Conservation (phyloP, 2,888 invertebrate species). For the Oscheius myriophilus region DNA sequence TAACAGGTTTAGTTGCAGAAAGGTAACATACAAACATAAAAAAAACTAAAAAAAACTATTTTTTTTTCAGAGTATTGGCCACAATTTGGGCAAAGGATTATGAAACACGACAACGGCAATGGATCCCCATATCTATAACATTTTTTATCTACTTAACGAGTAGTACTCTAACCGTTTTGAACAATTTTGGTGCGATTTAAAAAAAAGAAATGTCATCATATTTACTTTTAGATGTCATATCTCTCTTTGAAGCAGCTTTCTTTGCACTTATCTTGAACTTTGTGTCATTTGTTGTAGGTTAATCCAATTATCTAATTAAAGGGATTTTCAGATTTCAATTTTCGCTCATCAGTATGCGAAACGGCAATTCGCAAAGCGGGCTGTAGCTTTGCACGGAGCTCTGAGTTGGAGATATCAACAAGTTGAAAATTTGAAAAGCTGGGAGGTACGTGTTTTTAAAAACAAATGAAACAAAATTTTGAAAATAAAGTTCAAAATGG, state of each 20-base stretch:
- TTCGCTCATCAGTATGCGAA: constrained; percentile 11
- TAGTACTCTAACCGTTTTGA: background rate
- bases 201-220: too few relatives aligned
- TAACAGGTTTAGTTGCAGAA: constrained; percentile 11
- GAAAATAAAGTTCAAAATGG: too few relatives aligned
- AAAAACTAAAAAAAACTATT: background rate
- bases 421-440: constrained; percentile 19
- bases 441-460: background rate
- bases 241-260: too few relatives aligned
- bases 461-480: too few relatives aligned
- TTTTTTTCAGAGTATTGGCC: constrained; percentile 5
- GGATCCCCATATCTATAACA: constrained; percentile 12
- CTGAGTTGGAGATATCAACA: constrained; percentile 24
- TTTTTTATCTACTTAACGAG: constrained; percentile 3
- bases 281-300: too few relatives aligned
- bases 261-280: too few relatives aligned
- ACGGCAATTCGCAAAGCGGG: background rate
- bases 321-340: constrained; percentile 12
- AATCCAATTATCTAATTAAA: too few relatives aligned
- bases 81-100: constrained; percentile 16
- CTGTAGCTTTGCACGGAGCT: constrained; percentile 15
- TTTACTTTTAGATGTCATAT: too few relatives aligned
- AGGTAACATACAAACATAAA: background rate
- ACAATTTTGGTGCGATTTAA: too few relatives aligned
- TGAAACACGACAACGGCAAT: constrained; percentile 3